A percentile compares a stretch with the other conserved stretches of the same genome.
Evolutionary conservation across 2,113 vertebrate genomes (phyloP).

Genomic region (Archilochus colubris): DNA sequence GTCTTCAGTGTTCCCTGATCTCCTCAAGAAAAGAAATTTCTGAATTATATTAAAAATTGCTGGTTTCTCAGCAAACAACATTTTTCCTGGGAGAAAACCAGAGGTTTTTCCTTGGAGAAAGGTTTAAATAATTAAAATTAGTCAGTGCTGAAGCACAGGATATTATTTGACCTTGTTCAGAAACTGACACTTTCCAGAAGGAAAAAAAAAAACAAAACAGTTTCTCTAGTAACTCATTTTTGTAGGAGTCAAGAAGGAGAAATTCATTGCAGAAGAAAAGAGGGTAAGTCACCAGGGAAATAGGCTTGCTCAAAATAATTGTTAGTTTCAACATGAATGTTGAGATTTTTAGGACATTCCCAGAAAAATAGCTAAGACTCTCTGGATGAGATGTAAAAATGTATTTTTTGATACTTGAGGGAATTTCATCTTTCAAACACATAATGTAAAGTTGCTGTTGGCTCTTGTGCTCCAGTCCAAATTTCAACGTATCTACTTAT

Average conservation of each 20-base stretch:
- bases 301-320: constrained; percentile 53
- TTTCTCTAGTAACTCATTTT: constrained; percentile 72
- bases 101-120: constrained; percentile 65
- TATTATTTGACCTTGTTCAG: constrained; percentile 75
- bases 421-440: neutral
- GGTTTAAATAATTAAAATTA: constrained; percentile 81
- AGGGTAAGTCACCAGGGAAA: constrained; percentile 58
- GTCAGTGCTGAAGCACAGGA: constrained; percentile 61
- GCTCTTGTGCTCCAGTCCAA: neutral
- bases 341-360: constrained; percentile 41
- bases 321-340: constrained; percentile 34
- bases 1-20: constrained; percentile 45
- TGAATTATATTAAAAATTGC: constrained; percentile 69
- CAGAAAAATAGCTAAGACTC: neutral
- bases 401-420: constrained; percentile 4
- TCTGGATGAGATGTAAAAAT: constrained; percentile 14
- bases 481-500: neutral
- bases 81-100: neutral
- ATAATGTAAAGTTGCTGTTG: neutral
- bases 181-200: constrained; percentile 69
- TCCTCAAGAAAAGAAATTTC: constrained; percentile 56
- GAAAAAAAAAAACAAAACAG: constrained; percentile 19
- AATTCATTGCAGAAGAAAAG: constrained; percentile 63
- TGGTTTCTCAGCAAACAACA: constrained; percentile 67
- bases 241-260: constrained; percentile 67